Evolutionary conservation across 2,888 invertebrate genomes (phyloP).

Genomic region (Podotricha telesiphe): DNA sequence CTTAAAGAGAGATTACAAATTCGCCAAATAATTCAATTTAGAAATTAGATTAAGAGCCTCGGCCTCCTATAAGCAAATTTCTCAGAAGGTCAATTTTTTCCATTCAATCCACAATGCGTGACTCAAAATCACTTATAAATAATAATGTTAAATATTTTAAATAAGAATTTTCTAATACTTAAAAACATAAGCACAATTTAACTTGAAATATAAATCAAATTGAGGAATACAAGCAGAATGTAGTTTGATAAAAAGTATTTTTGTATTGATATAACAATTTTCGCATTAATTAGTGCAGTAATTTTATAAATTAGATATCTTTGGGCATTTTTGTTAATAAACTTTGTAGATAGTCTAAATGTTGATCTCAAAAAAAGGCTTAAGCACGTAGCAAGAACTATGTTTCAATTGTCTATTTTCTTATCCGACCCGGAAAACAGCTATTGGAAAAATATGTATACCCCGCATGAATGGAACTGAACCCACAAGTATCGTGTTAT

Average conservation of each 20-base stretch:
- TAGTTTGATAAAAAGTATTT: background rate
- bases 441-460: no score
- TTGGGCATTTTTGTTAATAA: no score
- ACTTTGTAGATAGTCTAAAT: no score
- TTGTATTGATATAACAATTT: background rate
- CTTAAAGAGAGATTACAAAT: conserved; percentile 18
- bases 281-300: no score
- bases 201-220: background rate
- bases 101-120: conserved; percentile 10
- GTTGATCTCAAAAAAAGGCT: no score
- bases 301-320: no score
- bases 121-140: conserved; percentile 12
- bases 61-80: conserved; percentile 13
- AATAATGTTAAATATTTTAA: background rate
- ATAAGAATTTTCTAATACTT: background rate
- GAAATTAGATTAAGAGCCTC: conserved; percentile 15
- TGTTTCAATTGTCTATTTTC: no score
- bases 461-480: no score
- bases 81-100: conserved; percentile 14
- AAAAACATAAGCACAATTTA: background rate
- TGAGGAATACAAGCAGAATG: background rate
- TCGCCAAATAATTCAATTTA: conserved; percentile 15
- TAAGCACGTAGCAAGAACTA: no score
- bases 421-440: no score
- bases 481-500: no score